Conservation (phyloP, 2,113 vertebrate species). For the Urocynchramus pylzowi region DNA sequence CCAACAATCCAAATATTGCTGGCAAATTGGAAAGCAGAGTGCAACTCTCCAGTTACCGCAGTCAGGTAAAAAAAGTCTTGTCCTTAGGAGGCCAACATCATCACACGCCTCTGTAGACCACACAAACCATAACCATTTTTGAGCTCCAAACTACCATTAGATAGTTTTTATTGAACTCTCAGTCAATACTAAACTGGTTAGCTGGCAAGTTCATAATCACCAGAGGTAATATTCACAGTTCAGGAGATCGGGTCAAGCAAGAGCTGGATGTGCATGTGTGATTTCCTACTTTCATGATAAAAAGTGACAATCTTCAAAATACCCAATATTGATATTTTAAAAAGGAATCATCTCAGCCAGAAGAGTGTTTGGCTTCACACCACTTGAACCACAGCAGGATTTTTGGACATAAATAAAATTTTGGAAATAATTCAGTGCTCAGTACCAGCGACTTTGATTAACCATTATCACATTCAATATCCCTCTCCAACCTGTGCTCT, state of each 20-base stretch:
- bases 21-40: background rate
- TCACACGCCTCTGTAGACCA: background rate
- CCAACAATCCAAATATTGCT: background rate
- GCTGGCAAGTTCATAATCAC: slow-evolving; percentile 51
- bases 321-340: background rate
- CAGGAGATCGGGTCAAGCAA: background rate
- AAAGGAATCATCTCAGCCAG: background rate
- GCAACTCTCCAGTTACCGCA: background rate
- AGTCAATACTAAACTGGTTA: slow-evolving; percentile 56
- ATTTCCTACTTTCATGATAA: background rate
- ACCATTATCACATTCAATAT: background rate
- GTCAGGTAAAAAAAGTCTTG: background rate
- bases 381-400: background rate
- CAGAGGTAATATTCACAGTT: slow-evolving; percentile 39
- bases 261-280: background rate
- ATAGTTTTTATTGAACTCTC: slow-evolving; percentile 15
- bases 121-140: background rate
- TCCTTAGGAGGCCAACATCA: background rate
- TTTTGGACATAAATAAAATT: background rate
- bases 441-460: background rate
- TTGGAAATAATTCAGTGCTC: background rate
- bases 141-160: background rate
- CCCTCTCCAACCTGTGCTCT: background rate
- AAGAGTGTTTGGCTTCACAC: background rate
- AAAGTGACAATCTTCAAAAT: background rate